Conservation (phyloP, 2,888 invertebrate species). For the Lymantria monacha region DNA sequence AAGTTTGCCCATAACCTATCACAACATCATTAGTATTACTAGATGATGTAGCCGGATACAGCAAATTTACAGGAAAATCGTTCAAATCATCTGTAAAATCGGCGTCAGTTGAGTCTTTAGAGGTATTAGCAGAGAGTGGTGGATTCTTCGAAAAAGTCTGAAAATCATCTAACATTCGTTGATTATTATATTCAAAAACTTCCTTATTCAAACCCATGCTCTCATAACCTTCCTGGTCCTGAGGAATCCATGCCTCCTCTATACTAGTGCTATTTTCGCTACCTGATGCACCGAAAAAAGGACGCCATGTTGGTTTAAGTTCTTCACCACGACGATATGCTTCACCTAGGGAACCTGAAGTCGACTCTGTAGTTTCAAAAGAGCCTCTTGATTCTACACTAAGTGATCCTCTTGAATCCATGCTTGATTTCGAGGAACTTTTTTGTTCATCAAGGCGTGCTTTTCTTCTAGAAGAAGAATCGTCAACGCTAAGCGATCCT, state of each 20-base stretch:
- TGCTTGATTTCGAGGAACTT: slow-evolving; percentile 84
- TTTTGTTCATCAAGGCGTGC: slow-evolving; percentile 75
- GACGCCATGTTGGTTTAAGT: slow-evolving; percentile 90
- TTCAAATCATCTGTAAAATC: slow-evolving; percentile 89
- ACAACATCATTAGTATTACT: slow-evolving; percentile 85
- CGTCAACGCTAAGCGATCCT: slow-evolving; percentile 77
- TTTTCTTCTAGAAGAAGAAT: slow-evolving; percentile 72
- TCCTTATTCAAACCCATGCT: slow-evolving; percentile 76
- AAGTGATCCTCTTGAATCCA: slow-evolving; percentile 84
- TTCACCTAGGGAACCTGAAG: slow-evolving; percentile 88
- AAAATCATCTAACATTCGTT: slow-evolving; percentile 72
- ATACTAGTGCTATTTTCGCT: slow-evolving; percentile 93
- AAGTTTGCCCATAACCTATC: slow-evolving; percentile 87
- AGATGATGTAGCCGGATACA: slow-evolving; percentile 86
- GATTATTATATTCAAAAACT: slow-evolving; percentile 70
- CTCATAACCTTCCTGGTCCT: slow-evolving; percentile 86
- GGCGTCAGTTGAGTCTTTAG: slow-evolving; percentile 82
- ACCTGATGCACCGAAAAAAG: slow-evolving; percentile 88
- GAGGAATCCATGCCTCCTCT: slow-evolving; percentile 91
- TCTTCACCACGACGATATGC: slow-evolving; percentile 87
- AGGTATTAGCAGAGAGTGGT: slow-evolving; percentile 72
- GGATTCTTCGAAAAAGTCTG: slow-evolving; percentile 77
- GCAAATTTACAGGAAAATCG: slow-evolving; percentile 88
- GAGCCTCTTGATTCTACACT: slow-evolving; percentile 88
- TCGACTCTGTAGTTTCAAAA: slow-evolving; percentile 87